A percentile compares a stretch with the other conserved stretches of the same genome.
These are phyloP conservation scores for Galleria mellonella DNA, from an alignment of 1,140 invertebrate genomes.

Conservation along the genomic window DNA sequence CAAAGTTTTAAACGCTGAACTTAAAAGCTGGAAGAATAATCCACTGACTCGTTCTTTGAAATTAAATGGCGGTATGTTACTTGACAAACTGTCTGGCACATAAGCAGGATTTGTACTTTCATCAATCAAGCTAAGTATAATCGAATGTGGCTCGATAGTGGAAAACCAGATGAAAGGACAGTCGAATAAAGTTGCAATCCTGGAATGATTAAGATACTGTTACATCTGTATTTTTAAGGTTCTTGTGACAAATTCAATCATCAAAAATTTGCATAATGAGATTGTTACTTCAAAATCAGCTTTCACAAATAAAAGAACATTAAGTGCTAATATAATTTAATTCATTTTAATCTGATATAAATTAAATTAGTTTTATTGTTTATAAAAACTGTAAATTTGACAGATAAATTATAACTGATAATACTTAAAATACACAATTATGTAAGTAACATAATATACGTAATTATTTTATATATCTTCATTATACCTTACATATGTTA, in stretches of 20 bases:
- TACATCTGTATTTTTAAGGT: not conserved
- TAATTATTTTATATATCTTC: too few relatives aligned
- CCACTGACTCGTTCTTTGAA: conserved; percentile 27
- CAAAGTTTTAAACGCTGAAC: conserved; percentile 15
- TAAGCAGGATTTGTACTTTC: conserved; percentile 37
- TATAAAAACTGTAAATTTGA: not conserved
- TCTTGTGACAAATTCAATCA: not conserved
- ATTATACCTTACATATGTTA: too few relatives aligned
- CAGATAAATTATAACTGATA: not conserved
- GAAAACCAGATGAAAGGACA: conserved; percentile 47
- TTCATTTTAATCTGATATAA: not conserved
- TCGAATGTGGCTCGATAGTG: conserved; percentile 30
- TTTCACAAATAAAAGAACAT: too few relatives aligned
- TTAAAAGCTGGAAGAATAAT: conserved; percentile 11
- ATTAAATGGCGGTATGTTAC: conserved; percentile 15
- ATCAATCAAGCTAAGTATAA: conserved; percentile 32
- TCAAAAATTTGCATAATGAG: not conserved
- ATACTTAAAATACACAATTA: too few relatives aligned
- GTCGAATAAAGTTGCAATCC: conserved; percentile 27
- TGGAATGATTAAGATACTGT: conserved; percentile 6
- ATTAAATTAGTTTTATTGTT: not conserved
- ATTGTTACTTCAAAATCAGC: too few relatives aligned
- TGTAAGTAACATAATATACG: too few relatives aligned
- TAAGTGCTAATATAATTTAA: too few relatives aligned
- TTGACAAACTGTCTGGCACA: conserved; percentile 4